Evolutionary conservation across 2,113 vertebrate species (phyloP), one percentile per base, ranked within the genome.

Genomic region (Gadus chalcogrammus): DNA sequence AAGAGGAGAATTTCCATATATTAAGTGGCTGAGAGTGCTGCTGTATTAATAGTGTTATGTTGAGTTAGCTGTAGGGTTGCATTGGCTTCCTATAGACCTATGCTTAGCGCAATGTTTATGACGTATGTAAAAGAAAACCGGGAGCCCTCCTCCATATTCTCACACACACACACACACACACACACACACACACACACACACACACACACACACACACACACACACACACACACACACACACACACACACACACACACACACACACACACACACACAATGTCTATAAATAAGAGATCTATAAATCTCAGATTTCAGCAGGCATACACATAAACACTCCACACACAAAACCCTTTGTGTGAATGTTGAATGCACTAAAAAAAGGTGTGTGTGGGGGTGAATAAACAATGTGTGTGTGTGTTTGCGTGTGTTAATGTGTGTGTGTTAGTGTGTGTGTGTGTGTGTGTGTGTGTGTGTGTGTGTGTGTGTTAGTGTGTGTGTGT

Each of bases 321-420:
- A 61, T 6, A 22, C 60, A 64, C 12, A 64, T 27, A 31, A 6
- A 64, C 27, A 64, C 16, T 71, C 73, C 53, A 55, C 9, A 4
- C 53, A 55, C 53, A 55, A 3, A 16, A 55, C 53, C 53, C 53
- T 35, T 35, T 35, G 31, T 35, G 4, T 35, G 31, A 35, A 35
- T 35, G 31, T 35, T 35, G 4, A 35, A 55, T 55, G 58, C 53
- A 55, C 53, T 63, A 56, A 76, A 67, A 66, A 84, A 62, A 53
- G 55, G 75, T 20, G 75, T 35, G 31, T 35, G 31, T 35, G 31
- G 4, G 31, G 31, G 31, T 5, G 31, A 35, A 35, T 69, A 76
- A 70, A 69, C 80, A 81, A 90, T 59, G 73, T 80, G 79, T 84
- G 79, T 84, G 79, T 75, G 84, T 85, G 84, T 82, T 79, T 85